Base-by-base conservation (phyloP, 1,140 invertebrate species). In the Varroa destructor region DNA sequence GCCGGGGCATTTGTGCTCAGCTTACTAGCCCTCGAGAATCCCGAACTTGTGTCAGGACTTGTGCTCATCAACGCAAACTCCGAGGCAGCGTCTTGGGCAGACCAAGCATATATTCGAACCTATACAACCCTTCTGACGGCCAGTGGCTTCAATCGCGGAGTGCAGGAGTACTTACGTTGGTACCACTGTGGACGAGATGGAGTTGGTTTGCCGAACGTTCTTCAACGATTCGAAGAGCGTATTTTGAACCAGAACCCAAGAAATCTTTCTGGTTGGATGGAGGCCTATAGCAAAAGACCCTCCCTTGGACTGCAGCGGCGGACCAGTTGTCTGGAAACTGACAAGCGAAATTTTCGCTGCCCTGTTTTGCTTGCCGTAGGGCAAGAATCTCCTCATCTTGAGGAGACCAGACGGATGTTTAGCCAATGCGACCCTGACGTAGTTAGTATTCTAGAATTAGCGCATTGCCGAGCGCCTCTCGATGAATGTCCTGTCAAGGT, bases 331-430 rank as follows among this genome's bases (percentile, higher is more conserved):
- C 12, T 25, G 12, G 46, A 36, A 40, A 37, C 14, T 14, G 61
- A 4, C 2, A 40, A 67, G 2, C 40, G 46, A 14, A 67, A 67
- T 67, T 67, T 67, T 46, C 61, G 61, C 3, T 67, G 61, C 36
- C 61, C 61, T 37, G 61, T 67, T 14, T 46, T 67, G 40, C 40
- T 67, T 40, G 46, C 40, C 37, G 61, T 67, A 4, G 61, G 61
- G 12, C 40, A 46, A 67, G 61, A 67, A 12, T 67, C 61, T 40
- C 61, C 61, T 40, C 61, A 67, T 12, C 40, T 67, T 3, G 61
- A 67, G 46, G 40, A 67, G 10, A 67, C 61, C 12, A 40, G 61
- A 67, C 40, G 61, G 37, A 67, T 67, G 61, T 67, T 67, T 46
- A 37, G 10, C 40, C 12, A 40, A 8, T 67, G 61, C 61, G 61